phyloP scores from a whole-genome alignment of 2,797 vertebrate genomes.

The Pristis pectinata region DNA sequence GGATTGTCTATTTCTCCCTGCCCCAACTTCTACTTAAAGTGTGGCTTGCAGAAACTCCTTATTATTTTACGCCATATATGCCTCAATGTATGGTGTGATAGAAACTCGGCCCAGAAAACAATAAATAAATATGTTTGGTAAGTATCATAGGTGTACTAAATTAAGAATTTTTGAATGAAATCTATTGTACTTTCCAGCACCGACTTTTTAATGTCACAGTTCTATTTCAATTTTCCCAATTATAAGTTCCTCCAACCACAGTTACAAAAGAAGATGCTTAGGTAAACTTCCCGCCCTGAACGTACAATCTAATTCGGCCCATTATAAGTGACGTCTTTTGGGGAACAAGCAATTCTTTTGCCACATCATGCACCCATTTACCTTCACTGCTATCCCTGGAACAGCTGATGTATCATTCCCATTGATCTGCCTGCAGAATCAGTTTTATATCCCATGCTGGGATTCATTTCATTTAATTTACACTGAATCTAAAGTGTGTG shows the following conservation, averaged over 20 bases:
- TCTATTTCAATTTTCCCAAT: neutral
- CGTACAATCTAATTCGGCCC: neutral
- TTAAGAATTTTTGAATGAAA: neutral
- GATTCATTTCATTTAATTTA: neutral
- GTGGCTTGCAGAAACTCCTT: neutral
- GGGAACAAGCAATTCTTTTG: neutral
- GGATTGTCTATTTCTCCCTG: neutral
- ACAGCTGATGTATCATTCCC: neutral
- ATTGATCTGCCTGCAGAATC: neutral
- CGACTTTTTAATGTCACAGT: neutral
- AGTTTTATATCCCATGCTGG: neutral
- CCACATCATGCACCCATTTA: neutral
- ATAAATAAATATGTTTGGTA: neutral
- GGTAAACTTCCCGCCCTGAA: neutral
- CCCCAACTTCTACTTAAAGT: neutral
- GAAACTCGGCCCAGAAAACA: neutral
- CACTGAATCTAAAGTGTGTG: slow-evolving; percentile 15
- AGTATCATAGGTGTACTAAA: neutral
- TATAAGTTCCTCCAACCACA: neutral
- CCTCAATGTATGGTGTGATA: neutral
- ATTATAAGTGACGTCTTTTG: neutral
- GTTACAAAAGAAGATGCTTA: neutral
- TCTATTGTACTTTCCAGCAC: neutral
- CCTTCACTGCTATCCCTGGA: neutral
- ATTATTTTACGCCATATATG: neutral